Percentiles rank a stretch among this genome's conserved stretches.
Conservation (phyloP, 2,113 vertebrate species). For the Brienomyrus longianalis region DNA sequence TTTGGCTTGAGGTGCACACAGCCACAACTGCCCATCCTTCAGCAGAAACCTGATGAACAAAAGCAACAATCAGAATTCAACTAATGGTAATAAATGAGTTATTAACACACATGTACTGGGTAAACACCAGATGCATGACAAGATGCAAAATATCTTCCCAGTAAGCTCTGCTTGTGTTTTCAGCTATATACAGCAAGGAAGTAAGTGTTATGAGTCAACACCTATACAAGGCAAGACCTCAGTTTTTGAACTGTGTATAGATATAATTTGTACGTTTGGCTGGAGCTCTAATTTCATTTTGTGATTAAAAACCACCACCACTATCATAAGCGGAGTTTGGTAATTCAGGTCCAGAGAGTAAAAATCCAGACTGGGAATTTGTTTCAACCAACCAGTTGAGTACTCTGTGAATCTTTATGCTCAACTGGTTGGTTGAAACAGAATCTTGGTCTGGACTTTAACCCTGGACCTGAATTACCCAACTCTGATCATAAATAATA, state of each 20-base stretch:
- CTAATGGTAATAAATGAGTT: not conserved
- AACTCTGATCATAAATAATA: not conserved
- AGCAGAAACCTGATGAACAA: conserved; percentile 76
- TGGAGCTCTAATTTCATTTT: not conserved
- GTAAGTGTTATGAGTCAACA: not conserved
- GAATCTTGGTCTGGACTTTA: too few relatives aligned
- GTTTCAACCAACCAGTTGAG: too few relatives aligned
- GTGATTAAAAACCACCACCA: not conserved
- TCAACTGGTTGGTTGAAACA: too few relatives aligned
- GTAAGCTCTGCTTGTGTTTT: not conserved
- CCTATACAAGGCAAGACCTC: not conserved
- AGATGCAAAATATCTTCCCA: not conserved
- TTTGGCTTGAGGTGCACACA: conserved; percentile 97
- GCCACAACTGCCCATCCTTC: conserved; percentile 97
- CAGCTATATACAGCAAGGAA: not conserved
- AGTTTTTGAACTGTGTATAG: not conserved
- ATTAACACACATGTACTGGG: not conserved
- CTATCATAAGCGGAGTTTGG: not conserved
- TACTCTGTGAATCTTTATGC: too few relatives aligned
- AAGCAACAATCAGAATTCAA: conserved; percentile 11
- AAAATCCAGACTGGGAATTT: too few relatives aligned
- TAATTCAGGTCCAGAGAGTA: too few relatives aligned
- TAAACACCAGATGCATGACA: not conserved
- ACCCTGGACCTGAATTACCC: too few relatives aligned
- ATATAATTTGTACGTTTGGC: not conserved